Evolutionary conservation across 2,113 vertebrate species (phyloP).

Genomic region (Willisornis vidua): DNA sequence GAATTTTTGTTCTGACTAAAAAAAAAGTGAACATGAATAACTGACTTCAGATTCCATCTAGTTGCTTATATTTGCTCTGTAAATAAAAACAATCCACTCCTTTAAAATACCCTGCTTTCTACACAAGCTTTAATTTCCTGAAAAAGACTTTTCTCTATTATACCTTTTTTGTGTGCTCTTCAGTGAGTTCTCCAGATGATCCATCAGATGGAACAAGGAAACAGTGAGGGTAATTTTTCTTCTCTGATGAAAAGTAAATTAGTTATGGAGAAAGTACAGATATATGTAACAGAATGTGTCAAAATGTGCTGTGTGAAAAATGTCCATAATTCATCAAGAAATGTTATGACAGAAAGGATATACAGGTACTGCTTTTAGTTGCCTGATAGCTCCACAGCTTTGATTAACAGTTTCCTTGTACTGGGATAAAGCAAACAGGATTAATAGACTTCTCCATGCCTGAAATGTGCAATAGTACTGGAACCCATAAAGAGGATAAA

Average conservation of each 20-base stretch:
- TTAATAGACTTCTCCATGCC: background rate
- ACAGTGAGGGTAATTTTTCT: background rate
- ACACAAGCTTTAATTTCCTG: background rate
- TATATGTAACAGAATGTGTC: background rate
- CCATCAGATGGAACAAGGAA: background rate
- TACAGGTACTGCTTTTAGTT: background rate
- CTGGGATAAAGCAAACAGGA: background rate
- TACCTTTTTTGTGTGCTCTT: background rate
- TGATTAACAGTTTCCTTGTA: background rate
- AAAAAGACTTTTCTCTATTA: background rate
- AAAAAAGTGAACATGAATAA: background rate
- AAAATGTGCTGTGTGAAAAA: background rate
- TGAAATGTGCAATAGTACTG: rapidly evolving
- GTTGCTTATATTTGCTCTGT: background rate
- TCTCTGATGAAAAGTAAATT: background rate
- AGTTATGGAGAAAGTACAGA: background rate
- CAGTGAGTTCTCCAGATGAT: background rate
- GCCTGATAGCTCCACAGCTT: background rate
- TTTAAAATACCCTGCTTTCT: background rate
- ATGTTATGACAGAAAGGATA: background rate
- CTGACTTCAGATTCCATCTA: background rate
- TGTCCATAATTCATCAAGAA: background rate
- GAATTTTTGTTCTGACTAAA: background rate
- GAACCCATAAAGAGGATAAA: background rate
- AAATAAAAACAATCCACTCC: background rate